Evolutionary conservation across 2,888 invertebrate genomes (phyloP), one percentile per base, ranked within the genome.

Genomic region (Helleia helle): DNA sequence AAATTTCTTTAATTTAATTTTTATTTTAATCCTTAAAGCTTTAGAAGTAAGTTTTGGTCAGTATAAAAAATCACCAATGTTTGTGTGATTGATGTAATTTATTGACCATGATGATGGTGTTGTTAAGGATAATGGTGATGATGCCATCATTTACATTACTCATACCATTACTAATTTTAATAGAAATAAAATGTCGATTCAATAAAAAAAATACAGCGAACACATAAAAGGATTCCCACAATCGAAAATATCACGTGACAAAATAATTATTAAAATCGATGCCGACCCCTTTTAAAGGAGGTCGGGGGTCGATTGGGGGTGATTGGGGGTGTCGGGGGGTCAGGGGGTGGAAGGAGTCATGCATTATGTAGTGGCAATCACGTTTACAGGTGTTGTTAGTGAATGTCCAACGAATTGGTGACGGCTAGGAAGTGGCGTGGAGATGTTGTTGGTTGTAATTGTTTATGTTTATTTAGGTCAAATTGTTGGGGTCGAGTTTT

Each of bases 291-390:
- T 28, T 9, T 3, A 27, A 38, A 25, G 42, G 40, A 42, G 41
- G 42, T 27, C 22, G 39, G n/a, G n/a, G n/a, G 37, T 40, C 14
- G 41, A 34, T 46, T 22, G 40, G 41, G 36, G 38, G 28, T n/a
- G 40, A 27, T 17, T 24, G 25, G 45, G 36, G 36, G 29, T 54
- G 59, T 43, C 31, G 44, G 45, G 52, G 49, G 66, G 64, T 65
- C 11, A 11, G 18, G 31, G 14, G 18, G 34, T 11, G 18, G 15
- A 22, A 11, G 22, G 34, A 18, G 34, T 18, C 34, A 34, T 83
- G 76, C 75, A 83, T 83, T 75, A 81, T 81, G 73, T 74, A 80
- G 75, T 62, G 67, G 69, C 76, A 81, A 80, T 83, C 81, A 79
- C 71, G 73, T 68, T 62, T 72, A 41, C 43, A 45, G 74, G 74